These are phyloP conservation scores for Venustaconcha ellipsiformis DNA, from an alignment of 1,140 invertebrate genomes.

Conservation along the genomic window DNA sequence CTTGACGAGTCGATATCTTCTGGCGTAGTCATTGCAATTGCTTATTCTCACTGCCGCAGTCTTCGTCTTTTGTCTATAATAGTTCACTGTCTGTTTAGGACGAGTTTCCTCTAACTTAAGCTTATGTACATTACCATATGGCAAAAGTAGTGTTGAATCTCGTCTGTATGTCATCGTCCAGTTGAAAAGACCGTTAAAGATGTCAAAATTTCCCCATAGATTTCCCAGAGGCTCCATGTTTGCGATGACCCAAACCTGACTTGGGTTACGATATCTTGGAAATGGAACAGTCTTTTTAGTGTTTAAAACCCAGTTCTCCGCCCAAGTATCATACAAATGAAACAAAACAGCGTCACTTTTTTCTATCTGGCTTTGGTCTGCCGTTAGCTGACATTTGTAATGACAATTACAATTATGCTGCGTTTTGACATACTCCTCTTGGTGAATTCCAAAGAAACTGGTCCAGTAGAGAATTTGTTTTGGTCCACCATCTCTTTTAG, in stretches of 20 bases:
- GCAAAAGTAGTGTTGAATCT: conserved; percentile 46
- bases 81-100: conserved; percentile 14
- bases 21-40: conserved; percentile 74
- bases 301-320: conserved; percentile 17
- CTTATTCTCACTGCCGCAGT: conserved; percentile 76
- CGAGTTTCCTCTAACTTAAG: conserved; percentile 6
- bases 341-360: conserved; percentile 57
- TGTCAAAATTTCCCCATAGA: conserved; percentile 30
- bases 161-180: conserved; percentile 54
- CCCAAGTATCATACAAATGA: conserved; percentile 41
- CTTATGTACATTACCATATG: conserved; percentile 34
- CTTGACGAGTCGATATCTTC: conserved; percentile 71
- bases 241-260: conserved; percentile 52
- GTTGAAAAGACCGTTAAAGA: conserved; percentile 46
- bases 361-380: conserved; percentile 35
- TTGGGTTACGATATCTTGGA: conserved; percentile 34
- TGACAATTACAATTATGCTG: conserved; percentile 9
- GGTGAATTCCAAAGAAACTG: conserved; percentile 6
- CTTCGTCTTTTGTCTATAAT: conserved; percentile 30
- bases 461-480: conserved; percentile 33
- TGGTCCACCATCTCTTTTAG: too few species aligned
- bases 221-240: conserved; percentile 50
- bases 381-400: conserved; percentile 45
- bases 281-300: conserved; percentile 18
- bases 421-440: background rate